phyloP scores from a whole-genome alignment of 2,113 vertebrate species.

The Epinephelus moara region DNA sequence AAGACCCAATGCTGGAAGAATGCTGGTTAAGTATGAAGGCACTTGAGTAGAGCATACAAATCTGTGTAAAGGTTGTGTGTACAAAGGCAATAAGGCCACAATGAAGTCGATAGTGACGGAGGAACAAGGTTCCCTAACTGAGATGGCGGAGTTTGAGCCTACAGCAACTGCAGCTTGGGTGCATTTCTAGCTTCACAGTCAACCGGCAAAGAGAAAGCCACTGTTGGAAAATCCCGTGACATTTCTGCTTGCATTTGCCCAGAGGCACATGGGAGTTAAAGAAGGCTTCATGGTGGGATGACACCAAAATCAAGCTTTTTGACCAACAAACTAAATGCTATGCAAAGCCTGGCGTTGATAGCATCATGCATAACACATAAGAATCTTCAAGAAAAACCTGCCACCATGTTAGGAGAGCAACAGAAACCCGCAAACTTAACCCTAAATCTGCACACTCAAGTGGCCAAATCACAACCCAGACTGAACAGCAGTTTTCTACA shows the following conservation, averaged over 20 bases:
- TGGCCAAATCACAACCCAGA: neutral
- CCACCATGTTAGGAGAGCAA: neutral
- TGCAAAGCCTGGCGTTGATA: neutral
- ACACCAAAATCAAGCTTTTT: neutral
- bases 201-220: constrained; percentile 17
- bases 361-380: no score
- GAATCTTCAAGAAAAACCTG: neutral
- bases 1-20: neutral
- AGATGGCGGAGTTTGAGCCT: neutral
- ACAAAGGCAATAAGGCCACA: neutral
- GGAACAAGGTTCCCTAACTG: neutral
- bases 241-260: constrained; percentile 19
- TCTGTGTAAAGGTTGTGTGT: neutral
- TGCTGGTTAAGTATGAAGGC: neutral
- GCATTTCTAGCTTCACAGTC: neutral
- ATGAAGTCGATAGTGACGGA: neutral
- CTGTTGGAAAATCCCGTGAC: constrained; percentile 11
- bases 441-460: neutral
- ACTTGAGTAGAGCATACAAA: neutral
- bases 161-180: neutral
- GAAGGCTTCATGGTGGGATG: neutral
- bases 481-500: neutral
- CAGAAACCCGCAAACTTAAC: neutral
- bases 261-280: constrained; percentile 2
- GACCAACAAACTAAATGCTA: neutral